A percentile compares a stretch with the other conserved stretches of the same genome.
These are phyloP conservation scores for Poeciliopsis turneri DNA, from an alignment of 2,797 vertebrate genomes.

Conservation along the genomic window DNA sequence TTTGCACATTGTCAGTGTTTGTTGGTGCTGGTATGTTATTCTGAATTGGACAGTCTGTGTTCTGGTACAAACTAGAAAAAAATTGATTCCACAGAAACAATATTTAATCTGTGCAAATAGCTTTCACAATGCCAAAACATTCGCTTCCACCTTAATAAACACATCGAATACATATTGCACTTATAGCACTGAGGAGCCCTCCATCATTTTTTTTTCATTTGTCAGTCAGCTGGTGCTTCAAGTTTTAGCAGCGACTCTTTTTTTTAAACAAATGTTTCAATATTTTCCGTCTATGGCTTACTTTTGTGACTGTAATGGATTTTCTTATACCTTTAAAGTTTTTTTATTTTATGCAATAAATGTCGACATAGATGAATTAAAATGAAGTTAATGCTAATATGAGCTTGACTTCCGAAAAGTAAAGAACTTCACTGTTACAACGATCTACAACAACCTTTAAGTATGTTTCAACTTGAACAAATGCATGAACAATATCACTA, in stretches of 20 bases:
- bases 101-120: background rate
- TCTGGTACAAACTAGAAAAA: background rate
- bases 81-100: background rate
- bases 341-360: background rate
- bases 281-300: background rate
- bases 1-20: background rate
- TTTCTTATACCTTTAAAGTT: background rate
- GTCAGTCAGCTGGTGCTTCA: background rate
- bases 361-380: background rate
- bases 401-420: background rate
- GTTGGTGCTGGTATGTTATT: background rate
- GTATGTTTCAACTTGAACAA: too few species aligned
- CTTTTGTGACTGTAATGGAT: background rate
- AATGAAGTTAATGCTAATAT: background rate
- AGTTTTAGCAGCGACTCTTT: background rate
- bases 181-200: background rate
- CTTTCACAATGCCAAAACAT: background rate
- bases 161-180: background rate
- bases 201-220: background rate
- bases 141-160: background rate
- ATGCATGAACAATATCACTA: too few species aligned
- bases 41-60: background rate
- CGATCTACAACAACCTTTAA: too few species aligned
- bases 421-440: too few species aligned
- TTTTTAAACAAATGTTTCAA: background rate